These are phyloP conservation scores for Aporophyla lueneburgensis DNA, from an alignment of 2,888 invertebrate genomes.

Conservation along the genomic window DNA sequence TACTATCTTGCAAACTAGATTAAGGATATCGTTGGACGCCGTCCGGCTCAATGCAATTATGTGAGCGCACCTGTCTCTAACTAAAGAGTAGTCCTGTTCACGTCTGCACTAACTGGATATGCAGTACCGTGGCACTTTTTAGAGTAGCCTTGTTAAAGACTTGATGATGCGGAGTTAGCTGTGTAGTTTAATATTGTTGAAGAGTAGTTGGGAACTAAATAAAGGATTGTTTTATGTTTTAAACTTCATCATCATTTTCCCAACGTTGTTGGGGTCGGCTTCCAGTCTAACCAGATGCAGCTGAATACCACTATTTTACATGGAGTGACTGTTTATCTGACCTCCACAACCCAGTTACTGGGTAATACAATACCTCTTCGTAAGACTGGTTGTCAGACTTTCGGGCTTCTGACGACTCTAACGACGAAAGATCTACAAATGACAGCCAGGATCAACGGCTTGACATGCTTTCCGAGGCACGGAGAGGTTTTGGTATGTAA, in stretches of 20 bases:
- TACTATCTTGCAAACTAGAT: slow-evolving; percentile 74
- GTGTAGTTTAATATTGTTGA: background rate
- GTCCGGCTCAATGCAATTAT: slow-evolving; percentile 76
- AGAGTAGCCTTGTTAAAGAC: slow-evolving; percentile 17
- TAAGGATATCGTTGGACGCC: slow-evolving; percentile 74
- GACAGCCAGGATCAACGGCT: no score
- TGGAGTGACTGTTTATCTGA: no score
- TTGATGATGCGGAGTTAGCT: slow-evolving; percentile 6
- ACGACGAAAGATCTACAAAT: no score
- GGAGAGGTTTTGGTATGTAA: no score
- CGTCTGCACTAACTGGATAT: slow-evolving; percentile 38
- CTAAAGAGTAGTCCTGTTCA: slow-evolving; percentile 48
- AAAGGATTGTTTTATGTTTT: background rate
- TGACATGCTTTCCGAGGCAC: no score
- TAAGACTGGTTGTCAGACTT: no score
- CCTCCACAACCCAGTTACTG: no score
- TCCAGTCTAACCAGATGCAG: no score
- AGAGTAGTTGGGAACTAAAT: background rate
- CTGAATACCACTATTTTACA: no score
- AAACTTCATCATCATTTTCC: background rate
- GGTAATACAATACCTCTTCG: no score
- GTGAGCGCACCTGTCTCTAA: slow-evolving; percentile 70
- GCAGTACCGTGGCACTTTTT: slow-evolving; percentile 40
- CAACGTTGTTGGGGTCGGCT: no score
- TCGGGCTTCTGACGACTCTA: no score